Conservation (phyloP, 2,888 invertebrate species). For the Drosophila villosipedis region DNA sequence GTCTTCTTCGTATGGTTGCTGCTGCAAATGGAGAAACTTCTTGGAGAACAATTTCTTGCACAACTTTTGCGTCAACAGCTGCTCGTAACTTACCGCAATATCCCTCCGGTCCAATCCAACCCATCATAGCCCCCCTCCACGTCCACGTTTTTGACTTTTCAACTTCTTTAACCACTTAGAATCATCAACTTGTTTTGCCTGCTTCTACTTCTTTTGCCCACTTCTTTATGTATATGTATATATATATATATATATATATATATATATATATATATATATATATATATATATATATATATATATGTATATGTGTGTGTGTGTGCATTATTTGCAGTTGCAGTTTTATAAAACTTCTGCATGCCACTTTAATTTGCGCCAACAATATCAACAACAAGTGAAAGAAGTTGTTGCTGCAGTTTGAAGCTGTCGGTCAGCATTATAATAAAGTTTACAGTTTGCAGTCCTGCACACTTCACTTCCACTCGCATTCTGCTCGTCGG, state of each 20-base stretch:
- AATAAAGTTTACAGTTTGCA: conserved; percentile 40
- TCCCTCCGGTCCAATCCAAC: neutral
- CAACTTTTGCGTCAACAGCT: conserved; percentile 71
- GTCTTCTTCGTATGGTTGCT: conserved; percentile 1
- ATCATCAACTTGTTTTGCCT: conserved; percentile 76
- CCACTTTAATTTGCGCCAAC: conserved; percentile 68
- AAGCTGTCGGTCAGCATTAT: conserved; percentile 30
- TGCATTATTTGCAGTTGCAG: conserved; percentile 45
- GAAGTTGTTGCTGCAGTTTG: conserved; percentile 37
- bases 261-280: neutral
- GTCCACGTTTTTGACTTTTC: conserved; percentile 74
- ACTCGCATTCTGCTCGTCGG: conserved; percentile 18
- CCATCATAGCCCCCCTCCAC: neutral
- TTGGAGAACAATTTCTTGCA: conserved; percentile 48
- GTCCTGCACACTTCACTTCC: conserved; percentile 14
- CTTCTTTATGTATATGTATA: conserved; percentile 1
- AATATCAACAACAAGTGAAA: conserved; percentile 25
- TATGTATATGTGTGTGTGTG: conserved; percentile 20
- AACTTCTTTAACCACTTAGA: conserved; percentile 79
- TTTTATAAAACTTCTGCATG: conserved; percentile 57
- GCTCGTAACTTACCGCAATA: conserved; percentile 41
- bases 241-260: neutral
- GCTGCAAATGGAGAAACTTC: conserved; percentile 58
- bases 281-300: neutral
- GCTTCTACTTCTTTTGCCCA: conserved; percentile 44